Base-by-base conservation (phyloP, 2,113 vertebrate species). In the Hassar affinis region DNA sequence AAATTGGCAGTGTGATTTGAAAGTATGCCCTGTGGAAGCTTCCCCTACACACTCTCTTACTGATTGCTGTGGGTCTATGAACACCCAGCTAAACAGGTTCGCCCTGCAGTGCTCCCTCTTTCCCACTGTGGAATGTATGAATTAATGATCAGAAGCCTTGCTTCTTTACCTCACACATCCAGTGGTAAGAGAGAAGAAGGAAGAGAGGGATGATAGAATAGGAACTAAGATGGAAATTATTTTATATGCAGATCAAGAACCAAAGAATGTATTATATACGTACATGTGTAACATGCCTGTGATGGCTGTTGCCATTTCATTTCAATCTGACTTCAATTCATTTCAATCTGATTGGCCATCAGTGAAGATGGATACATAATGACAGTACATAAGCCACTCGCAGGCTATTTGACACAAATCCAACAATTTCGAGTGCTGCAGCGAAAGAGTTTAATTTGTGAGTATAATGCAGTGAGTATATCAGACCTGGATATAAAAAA, bases 101-200 rank as follows among this genome's bases (percentile, higher is more conserved):
- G n/a, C 8, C 11, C 10, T 62, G n/a, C 30, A 56, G 20, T 35
- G 42, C 66, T 72, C 42, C 20, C 25, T 30, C 7, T 56, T 51
- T 30, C 62, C 62, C 38, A 54, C 75, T 56, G 35, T 33, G 38
- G 22, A 56, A 56, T 84, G 51, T 47, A 68, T 78, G 10, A 79
- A 59, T 84, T 47, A 69, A 84, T 84, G 64, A 78, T 71, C 35
- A 84, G 64, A 84, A 84, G 62, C 62, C 38, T 69, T 35, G 25
- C 35, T 11, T 69, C 27, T 38, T 25, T 71, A 66, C 75, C 17
- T 47, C 27, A 57, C 17, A 64, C 6, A 14, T 66, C 18, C 25
- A 51, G 15, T 25, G 51, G 22, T 33, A 57, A 54, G 15, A 57
- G 30, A 52, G 38, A 20, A 66, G 57, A 42, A 14, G 38, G n/a